Percentiles rank a stretch among this genome's conserved stretches.
Conservation (phyloP, 1,140 invertebrate species). For the Dryas iulia region DNA sequence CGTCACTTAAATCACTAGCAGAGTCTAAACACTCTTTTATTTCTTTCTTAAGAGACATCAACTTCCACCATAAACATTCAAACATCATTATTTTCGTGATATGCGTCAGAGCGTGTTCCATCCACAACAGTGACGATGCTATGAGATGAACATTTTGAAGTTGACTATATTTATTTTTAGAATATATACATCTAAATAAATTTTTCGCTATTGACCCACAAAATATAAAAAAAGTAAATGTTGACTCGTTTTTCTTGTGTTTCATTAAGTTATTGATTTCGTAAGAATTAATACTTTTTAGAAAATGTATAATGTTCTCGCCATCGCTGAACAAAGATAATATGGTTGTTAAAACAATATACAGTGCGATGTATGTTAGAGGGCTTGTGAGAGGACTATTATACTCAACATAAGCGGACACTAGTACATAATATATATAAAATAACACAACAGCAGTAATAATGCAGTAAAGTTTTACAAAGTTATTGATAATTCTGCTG, state of each 20-base stretch:
- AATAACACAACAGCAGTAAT: not conserved
- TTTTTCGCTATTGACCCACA: not conserved
- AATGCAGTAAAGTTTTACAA: not conserved
- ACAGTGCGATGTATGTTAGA: not conserved
- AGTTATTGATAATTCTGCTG: not conserved
- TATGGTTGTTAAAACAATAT: not conserved
- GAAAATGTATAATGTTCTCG: constrained; percentile 4
- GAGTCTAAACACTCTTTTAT: constrained; percentile 3
- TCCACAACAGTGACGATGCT: not conserved
- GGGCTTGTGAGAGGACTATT: not conserved
- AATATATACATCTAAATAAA: not conserved
- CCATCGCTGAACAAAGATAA: constrained; percentile 14
- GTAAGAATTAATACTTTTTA: not conserved
- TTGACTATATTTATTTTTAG: not conserved
- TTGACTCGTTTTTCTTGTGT: not conserved
- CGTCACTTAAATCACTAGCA: not conserved
- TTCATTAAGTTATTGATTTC: constrained; percentile 9
- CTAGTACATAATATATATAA: not conserved
- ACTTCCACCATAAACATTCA: constrained; percentile 12
- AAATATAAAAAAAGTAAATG: constrained; percentile 1
- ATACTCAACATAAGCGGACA: not conserved
- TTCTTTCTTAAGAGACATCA: constrained; percentile 1
- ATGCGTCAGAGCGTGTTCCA: not conserved
- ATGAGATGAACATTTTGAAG: not conserved
- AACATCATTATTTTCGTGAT: constrained; percentile 20